Evolutionary conservation across 2,888 invertebrate genomes (phyloP).

Genomic region (Aporophyla nigra): DNA sequence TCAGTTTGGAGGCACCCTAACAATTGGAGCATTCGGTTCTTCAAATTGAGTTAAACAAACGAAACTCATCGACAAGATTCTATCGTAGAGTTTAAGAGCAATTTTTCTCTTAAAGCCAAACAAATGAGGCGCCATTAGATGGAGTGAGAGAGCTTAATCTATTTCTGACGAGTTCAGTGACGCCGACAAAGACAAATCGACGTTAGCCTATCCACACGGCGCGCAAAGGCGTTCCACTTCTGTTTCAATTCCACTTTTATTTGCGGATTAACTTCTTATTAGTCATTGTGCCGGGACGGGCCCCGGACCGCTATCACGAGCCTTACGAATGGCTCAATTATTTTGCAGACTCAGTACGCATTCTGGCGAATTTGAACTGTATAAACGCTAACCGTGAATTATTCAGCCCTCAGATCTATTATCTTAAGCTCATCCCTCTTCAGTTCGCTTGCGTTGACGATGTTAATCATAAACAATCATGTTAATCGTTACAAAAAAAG

Average conservation of each 20-base stretch:
- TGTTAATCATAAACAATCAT: constrained; percentile 67
- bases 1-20: constrained; percentile 52
- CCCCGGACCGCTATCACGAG: constrained; percentile 86
- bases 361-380: constrained; percentile 71
- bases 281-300: constrained; percentile 87
- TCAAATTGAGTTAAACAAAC: constrained; percentile 86
- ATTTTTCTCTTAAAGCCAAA: constrained; percentile 91
- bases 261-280: constrained; percentile 91
- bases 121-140: constrained; percentile 91
- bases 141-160: constrained; percentile 91
- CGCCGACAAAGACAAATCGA: constrained; percentile 91
- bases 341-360: constrained; percentile 82
- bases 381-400: constrained; percentile 69
- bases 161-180: constrained; percentile 91
- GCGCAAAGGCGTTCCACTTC: constrained; percentile 88
- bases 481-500: constrained; percentile 72
- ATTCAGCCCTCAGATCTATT: constrained; percentile 62
- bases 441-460: constrained; percentile 42
- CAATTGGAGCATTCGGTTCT: constrained; percentile 59
- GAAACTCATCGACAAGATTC: constrained; percentile 88
- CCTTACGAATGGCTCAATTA: constrained; percentile 91
- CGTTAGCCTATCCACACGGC: constrained; percentile 91
- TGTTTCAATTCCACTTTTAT: constrained; percentile 91
- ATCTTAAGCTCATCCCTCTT: constrained; percentile 57
- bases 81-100: constrained; percentile 89